Evolutionary conservation across 2,888 invertebrate genomes (phyloP).

Genomic region (Timema podura): DNA sequence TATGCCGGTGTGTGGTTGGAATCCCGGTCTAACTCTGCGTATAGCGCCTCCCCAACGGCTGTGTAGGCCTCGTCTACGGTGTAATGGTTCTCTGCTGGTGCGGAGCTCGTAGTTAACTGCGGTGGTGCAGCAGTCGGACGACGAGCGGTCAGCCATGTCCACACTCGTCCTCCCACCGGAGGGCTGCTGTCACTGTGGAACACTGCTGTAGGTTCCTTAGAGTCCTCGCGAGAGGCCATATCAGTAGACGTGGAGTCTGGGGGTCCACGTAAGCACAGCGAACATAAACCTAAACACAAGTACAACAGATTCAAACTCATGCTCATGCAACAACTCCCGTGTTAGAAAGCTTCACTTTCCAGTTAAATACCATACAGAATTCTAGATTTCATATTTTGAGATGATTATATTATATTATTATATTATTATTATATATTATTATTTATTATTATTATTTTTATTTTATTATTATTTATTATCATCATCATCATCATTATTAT

Average conservation of each 20-base stretch:
- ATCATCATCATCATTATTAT: too few species aligned
- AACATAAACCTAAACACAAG: too few species aligned
- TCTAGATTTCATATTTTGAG: too few species aligned
- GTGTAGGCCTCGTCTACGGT: slow-evolving; percentile 63
- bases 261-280: too few species aligned
- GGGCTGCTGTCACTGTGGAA: slow-evolving; percentile 8
- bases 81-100: slow-evolving; percentile 65
- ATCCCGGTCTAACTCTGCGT: slow-evolving; percentile 66
- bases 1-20: slow-evolving; percentile 55
- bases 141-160: slow-evolving; percentile 34
- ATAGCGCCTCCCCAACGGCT: slow-evolving; percentile 57
- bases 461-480: too few species aligned
- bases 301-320: too few species aligned
- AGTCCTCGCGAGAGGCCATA: not conserved
- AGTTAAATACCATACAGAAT: too few species aligned
- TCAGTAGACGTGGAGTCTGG: not conserved
- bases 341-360: too few species aligned
- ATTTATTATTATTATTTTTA: too few species aligned
- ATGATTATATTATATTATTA: too few species aligned
- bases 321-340: too few species aligned
- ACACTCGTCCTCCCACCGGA: slow-evolving; percentile 29
- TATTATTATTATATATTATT: too few species aligned
- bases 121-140: slow-evolving; percentile 22
- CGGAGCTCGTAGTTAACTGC: slow-evolving; percentile 29
- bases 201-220: not conserved